Evolutionary conservation across 2,113 vertebrate species (phyloP), one percentile per base, ranked within the genome.

Genomic region (Cairina moschata): DNA sequence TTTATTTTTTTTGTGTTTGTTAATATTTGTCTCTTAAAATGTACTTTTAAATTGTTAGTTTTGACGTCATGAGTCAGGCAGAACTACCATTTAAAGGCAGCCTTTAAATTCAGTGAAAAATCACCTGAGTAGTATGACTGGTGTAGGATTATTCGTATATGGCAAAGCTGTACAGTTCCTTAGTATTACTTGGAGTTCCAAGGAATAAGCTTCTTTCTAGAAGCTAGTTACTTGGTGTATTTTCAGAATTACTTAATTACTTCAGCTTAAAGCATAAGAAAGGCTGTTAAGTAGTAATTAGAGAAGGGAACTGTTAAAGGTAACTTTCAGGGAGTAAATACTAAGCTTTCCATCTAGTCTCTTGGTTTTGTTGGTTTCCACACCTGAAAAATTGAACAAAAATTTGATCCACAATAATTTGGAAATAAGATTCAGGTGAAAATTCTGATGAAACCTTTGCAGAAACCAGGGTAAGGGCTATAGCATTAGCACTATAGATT

Each of bases 281-380:
- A 34, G 26, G 36, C 8, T 10, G 20, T 16, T 54, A 25, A 0
- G 0, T 10, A 11, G 26, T 40, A 15, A 3, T 76, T 68, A 60
- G 14, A 65, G 16, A 38, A 76, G 66, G 31, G 7, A 11, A 34
- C 26, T 63, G 16, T 11, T 72, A 75, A 83, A 83, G 36, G 5
- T 77, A 36, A n/a, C 14, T 83, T 67, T 78, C 28, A 36, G 77
- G 15, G 20, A 38, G 36, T 86, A 34, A 60, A 48, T 78, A 32
- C 63, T 65, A 9, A 8, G 0, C 15, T 80, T 1, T 42, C 13
- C 66, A 3, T 34, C 18, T n/a, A 69, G 23, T 82, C 38, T 55
- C 12, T 48, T 82, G 20, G 7, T 60, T 93, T 83, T 75, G 44
- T n/a, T 86, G 11, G 6, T 82, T 73, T 59, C 62, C 21, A n/a